These are phyloP conservation scores for Lycaena phlaeas DNA, from an alignment of 2,888 invertebrate genomes.

Conservation along the genomic window DNA sequence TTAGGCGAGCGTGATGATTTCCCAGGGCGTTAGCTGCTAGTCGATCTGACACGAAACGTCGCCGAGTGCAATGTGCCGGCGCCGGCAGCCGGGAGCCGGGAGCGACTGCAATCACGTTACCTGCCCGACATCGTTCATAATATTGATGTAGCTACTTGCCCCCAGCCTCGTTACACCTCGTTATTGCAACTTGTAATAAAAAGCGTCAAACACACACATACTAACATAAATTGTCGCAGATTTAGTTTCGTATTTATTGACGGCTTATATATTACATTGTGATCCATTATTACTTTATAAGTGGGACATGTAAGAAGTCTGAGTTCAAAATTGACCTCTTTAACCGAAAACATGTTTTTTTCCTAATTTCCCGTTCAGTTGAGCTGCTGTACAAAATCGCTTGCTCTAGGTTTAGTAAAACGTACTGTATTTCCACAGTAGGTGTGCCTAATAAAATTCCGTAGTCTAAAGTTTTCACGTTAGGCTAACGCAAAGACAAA, in stretches of 20 bases:
- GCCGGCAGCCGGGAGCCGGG: constrained; percentile 30
- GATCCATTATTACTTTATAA: no score
- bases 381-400: no score
- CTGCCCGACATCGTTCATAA: constrained; percentile 21
- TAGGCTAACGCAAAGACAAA: no score
- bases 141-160: constrained; percentile 11
- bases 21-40: constrained; percentile 44
- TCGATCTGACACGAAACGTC: constrained; percentile 20
- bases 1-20: constrained; percentile 48
- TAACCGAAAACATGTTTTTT: no score
- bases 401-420: no score
- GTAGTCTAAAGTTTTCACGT: no score
- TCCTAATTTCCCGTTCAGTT: no score
- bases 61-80: constrained; percentile 22
- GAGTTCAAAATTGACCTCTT: no score
- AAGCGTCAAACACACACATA: constrained; percentile 1
- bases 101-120: constrained; percentile 39
- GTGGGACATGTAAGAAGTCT: no score
- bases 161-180: constrained; percentile 10
- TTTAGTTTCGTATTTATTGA: constrained; percentile 1
- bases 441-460: no score
- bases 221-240: neutral
- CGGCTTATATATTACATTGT: no score
- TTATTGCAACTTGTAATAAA: constrained; percentile 12
- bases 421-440: no score